These are phyloP conservation scores for Clarias pachynema DNA, from an alignment of 2,797 vertebrate genomes.

Conservation along the genomic window DNA sequence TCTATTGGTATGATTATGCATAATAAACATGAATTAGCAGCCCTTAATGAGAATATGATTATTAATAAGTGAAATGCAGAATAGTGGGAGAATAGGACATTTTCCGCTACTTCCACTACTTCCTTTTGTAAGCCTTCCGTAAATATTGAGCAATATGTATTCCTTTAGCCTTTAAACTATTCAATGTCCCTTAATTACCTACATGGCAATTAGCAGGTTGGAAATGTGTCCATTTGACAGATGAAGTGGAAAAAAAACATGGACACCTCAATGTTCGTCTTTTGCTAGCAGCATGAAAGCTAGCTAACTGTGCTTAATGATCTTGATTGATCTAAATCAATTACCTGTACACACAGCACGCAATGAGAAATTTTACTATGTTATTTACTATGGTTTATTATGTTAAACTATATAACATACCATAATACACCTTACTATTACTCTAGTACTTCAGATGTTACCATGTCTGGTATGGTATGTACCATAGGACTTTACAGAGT, in stretches of 20 bases:
- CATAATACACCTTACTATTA: no score
- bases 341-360: background rate
- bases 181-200: background rate
- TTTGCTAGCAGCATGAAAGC: background rate
- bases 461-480: no score
- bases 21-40: constrained; percentile 40
- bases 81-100: background rate
- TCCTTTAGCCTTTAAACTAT: background rate
- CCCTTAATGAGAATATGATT: background rate
- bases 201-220: background rate
- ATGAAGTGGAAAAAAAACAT: background rate
- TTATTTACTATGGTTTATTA: background rate
- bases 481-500: no score
- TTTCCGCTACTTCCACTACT: no score
- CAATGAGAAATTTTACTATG: no score
- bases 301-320: background rate
- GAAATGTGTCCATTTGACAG: background rate
- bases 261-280: background rate
- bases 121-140: background rate
- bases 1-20: constrained; percentile 41
- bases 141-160: background rate
- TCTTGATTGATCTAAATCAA: background rate
- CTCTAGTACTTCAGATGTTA: no score
- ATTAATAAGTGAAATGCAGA: background rate
- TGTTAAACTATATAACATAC: no score